These are phyloP conservation scores for Hylomyscus alleni DNA, from an alignment of 2,797 vertebrate genomes.

Conservation along the genomic window DNA sequence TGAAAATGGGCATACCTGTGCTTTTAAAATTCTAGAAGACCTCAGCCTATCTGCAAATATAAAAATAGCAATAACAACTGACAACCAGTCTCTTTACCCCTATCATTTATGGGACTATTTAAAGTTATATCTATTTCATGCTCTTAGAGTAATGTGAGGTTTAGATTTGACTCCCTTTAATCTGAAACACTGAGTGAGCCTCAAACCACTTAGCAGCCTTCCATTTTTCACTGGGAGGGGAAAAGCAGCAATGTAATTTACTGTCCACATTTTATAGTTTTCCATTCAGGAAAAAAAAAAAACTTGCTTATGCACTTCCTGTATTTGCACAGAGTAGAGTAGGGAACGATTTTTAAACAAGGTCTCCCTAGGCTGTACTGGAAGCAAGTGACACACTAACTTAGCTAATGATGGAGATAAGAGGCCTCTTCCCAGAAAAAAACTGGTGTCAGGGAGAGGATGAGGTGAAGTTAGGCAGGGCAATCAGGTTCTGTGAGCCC, in stretches of 20 bases:
- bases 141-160: conserved; percentile 80
- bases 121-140: conserved; percentile 72
- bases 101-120: conserved; percentile 76
- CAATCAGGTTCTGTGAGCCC: background rate
- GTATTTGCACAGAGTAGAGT: conserved; percentile 62
- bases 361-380: background rate
- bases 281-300: conserved; percentile 70
- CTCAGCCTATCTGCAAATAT: conserved; percentile 61
- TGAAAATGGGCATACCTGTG: conserved; percentile 62
- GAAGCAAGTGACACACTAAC: conserved; percentile 26
- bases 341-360: conserved; percentile 68
- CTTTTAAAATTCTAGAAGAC: conserved; percentile 65
- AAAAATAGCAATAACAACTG: conserved; percentile 72
- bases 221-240: conserved; percentile 70
- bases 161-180: conserved; percentile 79
- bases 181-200: conserved; percentile 69
- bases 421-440: background rate
- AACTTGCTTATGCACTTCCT: conserved; percentile 71
- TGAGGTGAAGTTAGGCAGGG: background rate
- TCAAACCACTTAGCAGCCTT: conserved; percentile 77
- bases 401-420: background rate
- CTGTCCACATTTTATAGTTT: conserved; percentile 83
- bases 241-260: conserved; percentile 77
- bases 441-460: background rate
- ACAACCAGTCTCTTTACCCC: background rate